These are phyloP conservation scores for Steinernema khuongi DNA, from an alignment of 1,140 invertebrate genomes.

Conservation along the genomic window DNA sequence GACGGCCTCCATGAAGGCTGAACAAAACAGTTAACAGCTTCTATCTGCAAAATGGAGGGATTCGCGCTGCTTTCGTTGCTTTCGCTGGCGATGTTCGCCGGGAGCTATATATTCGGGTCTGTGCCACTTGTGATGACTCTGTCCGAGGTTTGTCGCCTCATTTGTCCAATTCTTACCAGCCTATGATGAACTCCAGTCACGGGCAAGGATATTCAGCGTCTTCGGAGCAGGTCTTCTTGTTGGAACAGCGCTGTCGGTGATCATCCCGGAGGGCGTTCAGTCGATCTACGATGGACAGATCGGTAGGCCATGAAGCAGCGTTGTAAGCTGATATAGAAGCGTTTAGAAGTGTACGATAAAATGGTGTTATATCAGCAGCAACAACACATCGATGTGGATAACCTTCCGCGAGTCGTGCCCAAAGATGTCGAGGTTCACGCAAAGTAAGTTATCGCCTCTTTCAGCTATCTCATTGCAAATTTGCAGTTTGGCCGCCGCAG, in stretches of 20 bases:
- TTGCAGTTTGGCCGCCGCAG: not conserved
- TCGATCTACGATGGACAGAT: constrained; percentile 66
- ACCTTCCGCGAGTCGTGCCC: constrained; percentile 28
- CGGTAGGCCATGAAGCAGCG: constrained; percentile 30
- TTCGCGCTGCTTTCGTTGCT: constrained; percentile 5
- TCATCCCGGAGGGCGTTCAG: constrained; percentile 94
- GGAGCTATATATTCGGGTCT: constrained; percentile 84
- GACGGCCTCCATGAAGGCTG: no score
- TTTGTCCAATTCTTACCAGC: constrained; percentile 13
- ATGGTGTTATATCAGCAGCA: constrained; percentile 19
- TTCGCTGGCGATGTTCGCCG: constrained; percentile 77
- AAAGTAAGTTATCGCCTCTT: constrained; percentile 33
- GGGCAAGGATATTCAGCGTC: constrained; percentile 83
- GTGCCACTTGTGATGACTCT: constrained; percentile 85
- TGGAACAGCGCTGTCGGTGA: constrained; percentile 90
- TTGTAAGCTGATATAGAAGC: constrained; percentile 9
- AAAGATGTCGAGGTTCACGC: constrained; percentile 30
- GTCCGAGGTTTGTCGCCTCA: constrained; percentile 74
- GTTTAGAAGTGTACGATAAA: not conserved
- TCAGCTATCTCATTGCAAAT: no score
- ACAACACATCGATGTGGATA: constrained; percentile 20
- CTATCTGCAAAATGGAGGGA: not conserved
- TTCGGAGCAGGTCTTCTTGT: constrained; percentile 94
- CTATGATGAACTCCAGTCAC: constrained; percentile 70
- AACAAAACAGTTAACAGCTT: no score